These are phyloP conservation scores for Trididemnum nubilum DNA, from an alignment of 23 tunicate species.

Conservation along the genomic window DNA sequence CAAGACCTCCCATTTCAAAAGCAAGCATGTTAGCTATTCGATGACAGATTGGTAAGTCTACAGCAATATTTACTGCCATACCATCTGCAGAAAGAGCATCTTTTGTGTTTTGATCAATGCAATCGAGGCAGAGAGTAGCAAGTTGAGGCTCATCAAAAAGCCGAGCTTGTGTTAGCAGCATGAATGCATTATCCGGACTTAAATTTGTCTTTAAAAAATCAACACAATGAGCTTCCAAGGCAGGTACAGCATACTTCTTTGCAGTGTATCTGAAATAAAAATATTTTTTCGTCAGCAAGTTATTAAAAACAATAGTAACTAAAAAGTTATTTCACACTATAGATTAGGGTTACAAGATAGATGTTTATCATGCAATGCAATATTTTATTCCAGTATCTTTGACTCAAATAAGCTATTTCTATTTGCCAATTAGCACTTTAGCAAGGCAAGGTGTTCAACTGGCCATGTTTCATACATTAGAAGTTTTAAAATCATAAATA, in stretches of 20 bases:
- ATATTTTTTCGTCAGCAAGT: not conserved
- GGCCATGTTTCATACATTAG: too few species aligned
- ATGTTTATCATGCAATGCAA: too few species aligned
- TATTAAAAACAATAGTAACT: not conserved
- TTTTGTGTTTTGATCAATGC: slow-evolving; percentile 90
- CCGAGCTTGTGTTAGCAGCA: slow-evolving; percentile 94
- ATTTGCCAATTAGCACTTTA: too few species aligned
- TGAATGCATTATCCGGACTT: slow-evolving; percentile 93
- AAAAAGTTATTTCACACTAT: too few species aligned
- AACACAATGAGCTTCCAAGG: slow-evolving; percentile 90
- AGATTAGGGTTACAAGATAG: too few species aligned
- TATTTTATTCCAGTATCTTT: too few species aligned
- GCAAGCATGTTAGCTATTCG: too few species aligned
- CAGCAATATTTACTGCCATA: too few species aligned
- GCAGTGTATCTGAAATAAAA: slow-evolving; percentile 83
- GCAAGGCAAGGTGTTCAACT: too few species aligned
- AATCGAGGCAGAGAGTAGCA: slow-evolving; percentile 83
- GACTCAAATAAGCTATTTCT: too few species aligned
- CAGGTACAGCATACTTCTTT: slow-evolving; percentile 98
- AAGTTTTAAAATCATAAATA: not conserved
- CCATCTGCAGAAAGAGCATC: slow-evolving; percentile 95
- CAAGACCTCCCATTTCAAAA: too few species aligned
- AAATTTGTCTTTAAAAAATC: slow-evolving; percentile 94
- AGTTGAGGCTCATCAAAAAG: slow-evolving; percentile 97
- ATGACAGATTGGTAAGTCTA: too few species aligned